A percentile compares a stretch with the other conserved stretches of the same genome.
Conservation (phyloP, 2,888 invertebrate genomes). For the Cheilosia impressa region DNA sequence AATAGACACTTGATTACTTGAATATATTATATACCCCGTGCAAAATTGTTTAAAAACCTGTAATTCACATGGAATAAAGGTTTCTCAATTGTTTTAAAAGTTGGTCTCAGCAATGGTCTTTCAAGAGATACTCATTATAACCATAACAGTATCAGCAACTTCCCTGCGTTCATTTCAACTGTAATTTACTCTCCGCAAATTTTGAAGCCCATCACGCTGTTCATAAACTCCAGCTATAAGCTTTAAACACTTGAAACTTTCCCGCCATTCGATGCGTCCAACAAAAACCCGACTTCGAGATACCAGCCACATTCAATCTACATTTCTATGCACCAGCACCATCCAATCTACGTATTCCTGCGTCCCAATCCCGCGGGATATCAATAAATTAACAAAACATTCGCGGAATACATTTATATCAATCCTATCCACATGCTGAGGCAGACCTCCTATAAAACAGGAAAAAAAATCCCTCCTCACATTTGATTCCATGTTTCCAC, state of each 20-base stretch:
- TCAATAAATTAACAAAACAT: slow-evolving; percentile 53
- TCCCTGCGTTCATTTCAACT: no score
- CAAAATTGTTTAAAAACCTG: no score
- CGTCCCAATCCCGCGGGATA: slow-evolving; percentile 12
- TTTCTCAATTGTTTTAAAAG: no score
- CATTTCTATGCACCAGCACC: background rate
- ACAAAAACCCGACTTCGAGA: background rate
- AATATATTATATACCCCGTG: no score
- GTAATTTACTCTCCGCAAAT: no score
- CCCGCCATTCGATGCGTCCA: background rate
- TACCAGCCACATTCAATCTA: background rate
- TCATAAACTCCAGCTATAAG: background rate
- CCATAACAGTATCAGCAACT: no score
- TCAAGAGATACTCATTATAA: no score
- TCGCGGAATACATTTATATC: slow-evolving; percentile 23
- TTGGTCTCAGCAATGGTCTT: no score
- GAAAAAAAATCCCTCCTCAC: slow-evolving; percentile 20
- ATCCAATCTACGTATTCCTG: slow-evolving; percentile 18
- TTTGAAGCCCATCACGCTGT: no score
- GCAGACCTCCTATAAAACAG: background rate
- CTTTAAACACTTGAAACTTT: slow-evolving; percentile 31
- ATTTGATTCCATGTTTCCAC: slow-evolving; percentile 57
- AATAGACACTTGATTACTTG: no score
- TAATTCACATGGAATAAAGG: no score
- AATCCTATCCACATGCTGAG: slow-evolving; percentile 4